Conservation (phyloP, 2,888 invertebrate genomes). For the Euclidia mi region DNA sequence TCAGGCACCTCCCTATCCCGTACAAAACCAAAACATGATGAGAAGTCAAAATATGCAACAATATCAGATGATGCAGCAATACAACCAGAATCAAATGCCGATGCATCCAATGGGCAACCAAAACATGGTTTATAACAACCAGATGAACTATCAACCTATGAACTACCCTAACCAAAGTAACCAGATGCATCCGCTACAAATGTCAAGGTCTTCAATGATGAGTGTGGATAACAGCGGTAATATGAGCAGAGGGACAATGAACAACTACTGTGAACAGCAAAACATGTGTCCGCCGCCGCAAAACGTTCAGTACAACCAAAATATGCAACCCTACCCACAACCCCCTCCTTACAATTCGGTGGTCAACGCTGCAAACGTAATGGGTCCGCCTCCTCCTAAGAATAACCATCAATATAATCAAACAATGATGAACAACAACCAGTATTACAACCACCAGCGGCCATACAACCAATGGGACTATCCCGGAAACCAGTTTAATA, state of each 20-base stretch:
- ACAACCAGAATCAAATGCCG: slow-evolving; percentile 75
- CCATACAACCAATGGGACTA: slow-evolving; percentile 86
- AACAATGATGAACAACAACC: slow-evolving; percentile 86
- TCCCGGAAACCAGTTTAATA: slow-evolving; percentile 82
- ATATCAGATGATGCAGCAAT: slow-evolving; percentile 81
- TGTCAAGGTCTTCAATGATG: slow-evolving; percentile 86
- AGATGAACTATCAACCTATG: slow-evolving; percentile 76
- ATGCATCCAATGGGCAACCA: slow-evolving; percentile 74
- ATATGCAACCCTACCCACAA: slow-evolving; percentile 77
- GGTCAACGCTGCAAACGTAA: slow-evolving; percentile 81
- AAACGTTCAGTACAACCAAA: slow-evolving; percentile 76
- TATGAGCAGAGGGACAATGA: slow-evolving; percentile 79
- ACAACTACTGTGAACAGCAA: slow-evolving; percentile 79
- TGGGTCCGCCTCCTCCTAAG: slow-evolving; percentile 87
- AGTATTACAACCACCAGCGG: slow-evolving; percentile 84
- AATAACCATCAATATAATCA: slow-evolving; percentile 86
- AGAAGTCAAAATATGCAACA: slow-evolving; percentile 80
- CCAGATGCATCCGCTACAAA: slow-evolving; percentile 81
- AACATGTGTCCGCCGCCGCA: slow-evolving; percentile 70
- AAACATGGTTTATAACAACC: slow-evolving; percentile 74
- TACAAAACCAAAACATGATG: slow-evolving; percentile 76
- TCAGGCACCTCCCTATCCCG: slow-evolving; percentile 74
- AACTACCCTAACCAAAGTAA: slow-evolving; percentile 75
- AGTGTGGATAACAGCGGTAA: slow-evolving; percentile 85
- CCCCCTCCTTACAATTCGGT: slow-evolving; percentile 82